Percentiles rank a stretch among this genome's conserved stretches.
Conservation (phyloP, 1,140 invertebrate species). For the Drosophila simulans region DNA sequence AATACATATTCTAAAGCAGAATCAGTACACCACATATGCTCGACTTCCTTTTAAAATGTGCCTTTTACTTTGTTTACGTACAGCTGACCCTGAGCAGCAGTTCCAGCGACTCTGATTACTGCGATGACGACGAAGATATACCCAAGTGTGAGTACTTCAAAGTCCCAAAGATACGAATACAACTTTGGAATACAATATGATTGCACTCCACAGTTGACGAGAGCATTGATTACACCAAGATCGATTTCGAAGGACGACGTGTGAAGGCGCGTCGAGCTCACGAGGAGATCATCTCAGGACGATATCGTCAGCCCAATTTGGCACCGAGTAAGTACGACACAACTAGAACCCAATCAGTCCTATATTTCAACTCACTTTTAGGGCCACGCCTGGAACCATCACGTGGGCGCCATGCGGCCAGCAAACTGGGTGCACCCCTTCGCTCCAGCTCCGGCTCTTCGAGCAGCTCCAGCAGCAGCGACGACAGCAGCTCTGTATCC, state of each 20-base stretch:
- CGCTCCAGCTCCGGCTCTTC: constrained; percentile 69
- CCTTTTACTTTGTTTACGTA: constrained; percentile 17
- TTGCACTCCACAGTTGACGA: constrained; percentile 66
- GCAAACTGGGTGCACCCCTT: constrained; percentile 35
- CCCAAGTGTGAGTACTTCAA: constrained; percentile 64
- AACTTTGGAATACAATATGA: neutral
- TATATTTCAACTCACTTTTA: neutral
- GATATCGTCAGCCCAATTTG: constrained; percentile 82
- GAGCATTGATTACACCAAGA: constrained; percentile 79
- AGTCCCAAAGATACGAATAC: neutral
- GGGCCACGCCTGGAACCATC: constrained; percentile 69
- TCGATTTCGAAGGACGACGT: constrained; percentile 80
- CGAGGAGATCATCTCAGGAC: constrained; percentile 83
- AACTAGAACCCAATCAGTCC: neutral
- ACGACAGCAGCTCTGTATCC: constrained; percentile 69
- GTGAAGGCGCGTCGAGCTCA: constrained; percentile 81
- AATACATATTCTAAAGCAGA: neutral
- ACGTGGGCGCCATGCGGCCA: constrained; percentile 38
- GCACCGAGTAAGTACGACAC: constrained; percentile 62
- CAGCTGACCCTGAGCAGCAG: constrained; percentile 78
- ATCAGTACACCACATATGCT: constrained; percentile 1
- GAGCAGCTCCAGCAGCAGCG: constrained; percentile 62
- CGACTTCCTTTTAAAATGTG: constrained; percentile 6
- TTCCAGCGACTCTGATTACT: constrained; percentile 81
- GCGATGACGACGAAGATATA: constrained; percentile 78